Conservation (phyloP, 2,888 invertebrate genomes). For the Hyposoter didymator region DNA sequence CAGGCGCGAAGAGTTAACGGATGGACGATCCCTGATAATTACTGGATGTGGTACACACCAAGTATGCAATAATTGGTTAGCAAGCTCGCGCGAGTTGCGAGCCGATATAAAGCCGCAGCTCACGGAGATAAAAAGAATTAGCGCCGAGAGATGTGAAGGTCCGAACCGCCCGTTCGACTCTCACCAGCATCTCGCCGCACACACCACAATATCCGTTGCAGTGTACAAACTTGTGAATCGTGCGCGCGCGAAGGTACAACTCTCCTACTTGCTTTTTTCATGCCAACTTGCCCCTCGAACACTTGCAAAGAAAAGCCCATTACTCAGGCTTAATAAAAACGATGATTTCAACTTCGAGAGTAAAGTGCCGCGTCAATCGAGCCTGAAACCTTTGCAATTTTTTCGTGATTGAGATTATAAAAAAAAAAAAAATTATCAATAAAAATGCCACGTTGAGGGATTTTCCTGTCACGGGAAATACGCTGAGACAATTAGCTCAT, state of each 20-base stretch:
- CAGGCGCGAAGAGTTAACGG: constrained; percentile 57
- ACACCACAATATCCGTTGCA: constrained; percentile 12
- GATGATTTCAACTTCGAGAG: constrained; percentile 5
- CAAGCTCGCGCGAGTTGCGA: constrained; percentile 74
- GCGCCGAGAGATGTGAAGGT: constrained; percentile 81
- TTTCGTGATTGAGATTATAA: background rate
- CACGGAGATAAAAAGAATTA: constrained; percentile 78
- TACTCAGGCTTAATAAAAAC: constrained; percentile 39
- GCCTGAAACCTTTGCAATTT: background rate
- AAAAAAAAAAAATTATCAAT: background rate
- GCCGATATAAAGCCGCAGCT: constrained; percentile 57
- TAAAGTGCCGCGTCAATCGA: background rate
- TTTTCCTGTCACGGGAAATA: background rate
- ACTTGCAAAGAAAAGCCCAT: constrained; percentile 37
- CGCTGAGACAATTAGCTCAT: background rate
- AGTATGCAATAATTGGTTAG: constrained; percentile 77
- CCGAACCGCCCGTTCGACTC: constrained; percentile 29
- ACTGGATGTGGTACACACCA: constrained; percentile 75
- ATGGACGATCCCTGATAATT: constrained; percentile 76
- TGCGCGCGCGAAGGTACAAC: background rate
- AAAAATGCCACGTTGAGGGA: background rate
- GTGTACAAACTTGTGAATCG: background rate
- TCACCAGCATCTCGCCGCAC: constrained; percentile 25
- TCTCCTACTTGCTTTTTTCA: constrained; percentile 34
- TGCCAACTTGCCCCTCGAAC: background rate